A percentile compares a stretch with the other conserved stretches of the same genome.
phyloP scores from a whole-genome alignment of 2,797 vertebrate species.

The Sebastes iracundus region DNA sequence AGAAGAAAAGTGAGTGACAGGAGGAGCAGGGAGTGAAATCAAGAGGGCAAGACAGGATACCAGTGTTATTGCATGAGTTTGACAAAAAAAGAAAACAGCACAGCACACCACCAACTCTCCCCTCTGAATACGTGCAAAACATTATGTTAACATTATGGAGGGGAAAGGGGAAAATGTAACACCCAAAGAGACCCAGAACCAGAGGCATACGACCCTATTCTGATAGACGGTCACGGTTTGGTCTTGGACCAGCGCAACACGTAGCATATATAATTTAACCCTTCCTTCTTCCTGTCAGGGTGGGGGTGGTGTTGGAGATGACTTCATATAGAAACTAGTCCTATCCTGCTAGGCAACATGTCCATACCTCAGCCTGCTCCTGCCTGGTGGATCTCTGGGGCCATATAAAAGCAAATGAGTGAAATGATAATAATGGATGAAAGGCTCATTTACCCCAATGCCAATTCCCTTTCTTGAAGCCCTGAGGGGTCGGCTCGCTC shows the following conservation, averaged over 20 bases:
- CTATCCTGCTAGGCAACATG: constrained; percentile 47
- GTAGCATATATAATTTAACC: constrained; percentile 31
- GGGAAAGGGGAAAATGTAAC: constrained; percentile 47
- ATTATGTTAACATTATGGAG: constrained; percentile 42
- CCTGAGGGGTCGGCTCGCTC: constrained; percentile 87
- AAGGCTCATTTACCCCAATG: constrained; percentile 88
- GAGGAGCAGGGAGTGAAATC: constrained; percentile 29
- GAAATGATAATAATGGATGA: constrained; percentile 78
- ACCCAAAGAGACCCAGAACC: constrained; percentile 70
- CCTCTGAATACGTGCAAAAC: constrained; percentile 9
- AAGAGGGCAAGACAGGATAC: constrained; percentile 42
- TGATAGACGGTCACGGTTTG: constrained; percentile 63
- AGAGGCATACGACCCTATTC: constrained; percentile 78
- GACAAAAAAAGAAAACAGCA: constrained; percentile 5
- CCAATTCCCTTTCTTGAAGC: constrained; percentile 90
- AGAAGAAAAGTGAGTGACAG: constrained; percentile 16
- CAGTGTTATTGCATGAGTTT: constrained; percentile 64
- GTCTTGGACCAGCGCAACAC: constrained; percentile 35
- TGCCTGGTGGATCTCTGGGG: constrained; percentile 72
- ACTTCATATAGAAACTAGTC: constrained; percentile 28
- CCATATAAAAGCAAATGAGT: constrained; percentile 67
- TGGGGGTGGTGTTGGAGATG: constrained; percentile 31
- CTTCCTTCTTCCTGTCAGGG: constrained; percentile 34
- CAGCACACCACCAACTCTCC: constrained; percentile 8
- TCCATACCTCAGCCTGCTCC: constrained; percentile 48